A percentile compares a stretch with the other conserved stretches of the same genome.
Conservation (phyloP, 2,113 vertebrate species). For the Chionodraco myersi region DNA sequence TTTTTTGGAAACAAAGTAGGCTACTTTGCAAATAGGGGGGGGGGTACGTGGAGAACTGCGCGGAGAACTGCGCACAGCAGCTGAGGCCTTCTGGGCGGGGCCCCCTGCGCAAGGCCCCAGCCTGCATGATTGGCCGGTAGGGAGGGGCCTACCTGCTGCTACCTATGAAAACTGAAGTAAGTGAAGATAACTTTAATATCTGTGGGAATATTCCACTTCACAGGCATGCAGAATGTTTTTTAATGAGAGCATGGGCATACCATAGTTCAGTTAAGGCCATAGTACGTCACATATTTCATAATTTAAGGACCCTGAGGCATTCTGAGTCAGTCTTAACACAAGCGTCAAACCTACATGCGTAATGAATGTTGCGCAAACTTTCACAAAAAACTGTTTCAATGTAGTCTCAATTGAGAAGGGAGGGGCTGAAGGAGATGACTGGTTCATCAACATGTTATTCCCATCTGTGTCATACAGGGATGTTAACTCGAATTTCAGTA, state of each 20-base stretch:
- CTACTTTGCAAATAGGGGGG: too few relatives aligned
- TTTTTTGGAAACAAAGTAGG: too few relatives aligned
- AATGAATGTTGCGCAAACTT: constrained; percentile 42
- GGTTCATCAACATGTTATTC: too few relatives aligned
- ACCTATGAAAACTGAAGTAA: not conserved
- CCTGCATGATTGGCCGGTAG: too few relatives aligned
- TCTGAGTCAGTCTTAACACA: constrained; percentile 41
- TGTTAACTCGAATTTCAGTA: not conserved
- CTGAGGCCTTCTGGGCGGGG: too few relatives aligned
- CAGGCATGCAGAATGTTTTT: not conserved
- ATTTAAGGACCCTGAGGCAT: not conserved
- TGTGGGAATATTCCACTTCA: constrained; percentile 28
- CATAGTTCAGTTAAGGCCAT: not conserved
- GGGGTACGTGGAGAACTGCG: too few relatives aligned
- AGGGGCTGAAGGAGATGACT: not conserved
- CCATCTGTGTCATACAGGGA: not conserved
- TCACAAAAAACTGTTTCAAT: not conserved
- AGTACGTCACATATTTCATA: not conserved
- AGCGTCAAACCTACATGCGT: constrained; percentile 1
- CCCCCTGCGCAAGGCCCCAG: too few relatives aligned
- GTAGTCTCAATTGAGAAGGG: not conserved
- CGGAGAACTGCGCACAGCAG: too few relatives aligned
- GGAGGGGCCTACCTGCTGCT: too few relatives aligned
- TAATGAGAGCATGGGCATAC: not conserved
- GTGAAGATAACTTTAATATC: not conserved